Conservation (phyloP, 1,140 invertebrate species). For the Pseudomyrmex pallidus region DNA sequence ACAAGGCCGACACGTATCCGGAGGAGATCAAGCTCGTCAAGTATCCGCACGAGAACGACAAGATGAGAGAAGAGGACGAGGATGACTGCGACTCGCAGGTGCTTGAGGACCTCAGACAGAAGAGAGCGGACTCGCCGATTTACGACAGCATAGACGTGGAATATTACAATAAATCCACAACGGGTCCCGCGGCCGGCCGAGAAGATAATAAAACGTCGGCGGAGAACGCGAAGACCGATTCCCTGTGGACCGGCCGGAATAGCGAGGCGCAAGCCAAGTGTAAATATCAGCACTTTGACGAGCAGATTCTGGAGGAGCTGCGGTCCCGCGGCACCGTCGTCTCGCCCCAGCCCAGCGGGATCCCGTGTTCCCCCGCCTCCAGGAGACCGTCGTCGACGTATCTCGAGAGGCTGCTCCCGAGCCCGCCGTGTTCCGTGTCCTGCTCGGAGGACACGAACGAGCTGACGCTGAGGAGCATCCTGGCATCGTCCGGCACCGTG, state of each 20-base stretch:
- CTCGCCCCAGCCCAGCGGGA: conserved; percentile 88
- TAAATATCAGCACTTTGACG: conserved; percentile 74
- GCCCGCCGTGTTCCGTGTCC: conserved; percentile 82
- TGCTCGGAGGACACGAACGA: conserved; percentile 83
- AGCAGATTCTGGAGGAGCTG: conserved; percentile 74
- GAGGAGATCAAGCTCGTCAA: conserved; percentile 53
- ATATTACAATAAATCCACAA: conserved; percentile 25
- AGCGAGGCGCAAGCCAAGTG: conserved; percentile 79
- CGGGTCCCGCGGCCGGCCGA: background rate
- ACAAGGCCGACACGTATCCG: conserved; percentile 64
- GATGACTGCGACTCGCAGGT: conserved; percentile 76
- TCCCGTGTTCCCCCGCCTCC: conserved; percentile 82
- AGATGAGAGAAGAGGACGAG: conserved; percentile 72
- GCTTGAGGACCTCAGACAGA: conserved; percentile 70
- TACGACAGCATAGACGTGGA: conserved; percentile 48
- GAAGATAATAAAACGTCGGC: conserved; percentile 47
- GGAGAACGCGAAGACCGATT: conserved; percentile 50
- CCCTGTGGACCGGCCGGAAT: conserved; percentile 65
- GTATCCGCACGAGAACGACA: conserved; percentile 59
- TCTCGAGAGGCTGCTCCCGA: conserved; percentile 80
- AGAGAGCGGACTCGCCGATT: conserved; percentile 62
- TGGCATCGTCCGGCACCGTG: conserved; percentile 71
- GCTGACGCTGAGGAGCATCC: conserved; percentile 77
- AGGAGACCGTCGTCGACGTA: conserved; percentile 77
- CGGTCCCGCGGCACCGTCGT: conserved; percentile 87